Conservation (phyloP, 1,140 invertebrate species). For the Pissodes strobi region DNA sequence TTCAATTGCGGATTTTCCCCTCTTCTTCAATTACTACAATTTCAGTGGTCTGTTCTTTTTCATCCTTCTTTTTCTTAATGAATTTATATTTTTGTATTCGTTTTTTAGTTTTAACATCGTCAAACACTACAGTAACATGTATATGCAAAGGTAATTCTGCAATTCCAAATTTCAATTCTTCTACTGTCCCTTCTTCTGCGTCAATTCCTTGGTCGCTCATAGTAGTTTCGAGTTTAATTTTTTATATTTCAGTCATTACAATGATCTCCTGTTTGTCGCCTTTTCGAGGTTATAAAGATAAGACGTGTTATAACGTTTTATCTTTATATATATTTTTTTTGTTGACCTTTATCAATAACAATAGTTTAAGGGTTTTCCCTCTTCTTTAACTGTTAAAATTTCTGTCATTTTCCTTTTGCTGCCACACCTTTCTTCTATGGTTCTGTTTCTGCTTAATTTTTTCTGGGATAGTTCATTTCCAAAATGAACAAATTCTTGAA, state of each 20-base stretch:
- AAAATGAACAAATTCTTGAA: constrained; percentile 19
- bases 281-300: constrained; percentile 56
- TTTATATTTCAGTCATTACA: constrained; percentile 58
- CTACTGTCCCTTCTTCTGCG: constrained; percentile 40
- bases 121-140: constrained; percentile 41
- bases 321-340: constrained; percentile 47
- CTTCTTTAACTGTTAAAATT: constrained; percentile 43
- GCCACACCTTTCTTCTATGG: constrained; percentile 46
- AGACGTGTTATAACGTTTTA: constrained; percentile 54
- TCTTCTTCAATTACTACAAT: constrained; percentile 53
- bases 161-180: constrained; percentile 45
- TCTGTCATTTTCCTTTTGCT: constrained; percentile 44
- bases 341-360: constrained; percentile 35
- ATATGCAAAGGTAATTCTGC: constrained; percentile 54
- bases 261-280: constrained; percentile 57
- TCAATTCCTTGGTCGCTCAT: constrained; percentile 52
- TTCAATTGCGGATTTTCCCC: constrained; percentile 42
- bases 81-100: constrained; percentile 49
- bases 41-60: constrained; percentile 51
- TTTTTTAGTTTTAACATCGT: constrained; percentile 47
- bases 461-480: constrained; percentile 50
- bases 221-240: constrained; percentile 48
- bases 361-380: constrained; percentile 43
- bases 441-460: constrained; percentile 45
- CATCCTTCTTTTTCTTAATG: constrained; percentile 51